Percentiles rank a stretch among this genome's conserved stretches.
Evolutionary conservation across 2,888 invertebrate species (phyloP).

Genomic region (Cryptocephalus primarius): DNA sequence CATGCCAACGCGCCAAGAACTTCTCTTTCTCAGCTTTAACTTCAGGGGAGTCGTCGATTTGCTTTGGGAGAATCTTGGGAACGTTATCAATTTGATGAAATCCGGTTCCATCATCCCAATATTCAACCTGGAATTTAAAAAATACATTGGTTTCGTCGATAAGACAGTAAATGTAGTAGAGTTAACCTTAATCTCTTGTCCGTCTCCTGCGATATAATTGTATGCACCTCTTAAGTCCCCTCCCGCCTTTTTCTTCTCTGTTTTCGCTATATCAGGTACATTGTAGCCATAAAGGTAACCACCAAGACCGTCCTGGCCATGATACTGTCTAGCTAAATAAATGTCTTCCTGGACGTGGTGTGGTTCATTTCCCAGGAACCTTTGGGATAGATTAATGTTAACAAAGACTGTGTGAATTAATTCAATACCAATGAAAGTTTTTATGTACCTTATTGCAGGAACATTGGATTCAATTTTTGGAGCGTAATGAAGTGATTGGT

Average conservation of each 20-base stretch:
- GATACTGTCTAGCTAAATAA: conserved; percentile 59
- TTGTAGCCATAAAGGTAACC: conserved; percentile 63
- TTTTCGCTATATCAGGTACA: conserved; percentile 62
- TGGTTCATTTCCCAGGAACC: conserved; percentile 39
- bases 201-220: conserved; percentile 51
- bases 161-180: background rate
- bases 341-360: conserved; percentile 60
- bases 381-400: conserved; percentile 27
- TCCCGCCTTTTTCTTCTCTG: conserved; percentile 57
- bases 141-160: background rate
- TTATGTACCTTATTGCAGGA: conserved; percentile 33
- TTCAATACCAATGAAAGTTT: background rate
- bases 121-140: conserved; percentile 43
- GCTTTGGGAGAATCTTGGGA: conserved; percentile 50
- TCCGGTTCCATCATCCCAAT: conserved; percentile 65
- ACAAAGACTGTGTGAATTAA: too few relatives aligned
- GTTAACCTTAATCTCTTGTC: conserved; percentile 48
- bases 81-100: conserved; percentile 70
- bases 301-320: conserved; percentile 53
- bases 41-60: conserved; percentile 57
- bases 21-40: conserved; percentile 59
- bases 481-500: conserved; percentile 37
- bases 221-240: conserved; percentile 64
- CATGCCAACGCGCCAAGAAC: conserved; percentile 57
- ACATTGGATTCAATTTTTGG: conserved; percentile 44